Conservation (phyloP, 1,140 invertebrate genomes). For the Panagrolaimus sp. region DNA sequence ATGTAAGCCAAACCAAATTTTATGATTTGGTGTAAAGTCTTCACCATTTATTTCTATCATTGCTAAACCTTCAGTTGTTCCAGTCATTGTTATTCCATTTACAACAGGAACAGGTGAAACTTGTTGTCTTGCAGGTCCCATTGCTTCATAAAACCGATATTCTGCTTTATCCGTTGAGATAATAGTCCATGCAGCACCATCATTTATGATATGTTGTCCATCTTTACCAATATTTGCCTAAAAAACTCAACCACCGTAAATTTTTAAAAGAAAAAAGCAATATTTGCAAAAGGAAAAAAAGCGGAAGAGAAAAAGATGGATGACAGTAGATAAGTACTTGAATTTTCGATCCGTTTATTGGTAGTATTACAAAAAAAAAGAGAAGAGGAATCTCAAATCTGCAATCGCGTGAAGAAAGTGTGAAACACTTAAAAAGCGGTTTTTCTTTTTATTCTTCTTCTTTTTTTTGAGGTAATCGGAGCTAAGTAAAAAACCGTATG, state of each 20-base stretch:
- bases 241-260: neutral
- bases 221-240: neutral
- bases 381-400: no score
- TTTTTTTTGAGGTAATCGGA: no score
- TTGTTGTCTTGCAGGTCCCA: neutral
- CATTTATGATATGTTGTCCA: neutral
- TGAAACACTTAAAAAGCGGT: constrained; percentile 2
- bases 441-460: neutral
- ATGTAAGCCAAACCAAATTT: neutral
- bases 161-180: neutral
- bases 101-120: neutral
- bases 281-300: neutral
- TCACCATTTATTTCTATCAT: neutral
- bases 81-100: neutral
- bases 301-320: neutral
- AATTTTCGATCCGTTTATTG: constrained; percentile 4
- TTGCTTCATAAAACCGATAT: neutral
- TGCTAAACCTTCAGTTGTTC: constrained; percentile 64
- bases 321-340: neutral
- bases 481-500: neutral
- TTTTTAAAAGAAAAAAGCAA: neutral
- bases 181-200: neutral
- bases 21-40: neutral
- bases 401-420: constrained; percentile 9
- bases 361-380: neutral